phyloP scores from a whole-genome alignment of 2,113 vertebrate species.

The Chinchilla lanigera region DNA sequence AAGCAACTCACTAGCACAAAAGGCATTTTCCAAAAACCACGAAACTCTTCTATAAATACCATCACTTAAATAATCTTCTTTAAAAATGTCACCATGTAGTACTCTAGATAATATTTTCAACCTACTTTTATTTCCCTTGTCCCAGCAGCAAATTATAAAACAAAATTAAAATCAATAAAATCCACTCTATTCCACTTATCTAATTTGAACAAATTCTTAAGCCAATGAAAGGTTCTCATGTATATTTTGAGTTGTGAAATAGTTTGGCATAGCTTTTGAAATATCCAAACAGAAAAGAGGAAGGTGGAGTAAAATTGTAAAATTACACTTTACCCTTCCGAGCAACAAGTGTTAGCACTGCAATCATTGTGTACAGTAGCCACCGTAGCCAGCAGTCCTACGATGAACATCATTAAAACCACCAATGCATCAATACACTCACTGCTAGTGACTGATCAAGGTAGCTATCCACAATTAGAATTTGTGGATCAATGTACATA shows the following conservation, averaged over 20 bases:
- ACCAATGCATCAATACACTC: neutral
- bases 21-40: slow-evolving; percentile 28
- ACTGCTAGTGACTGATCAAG: neutral
- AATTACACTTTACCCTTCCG: neutral
- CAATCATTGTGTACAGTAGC: neutral
- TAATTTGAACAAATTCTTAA: slow-evolving; percentile 58
- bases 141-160: slow-evolving; percentile 58
- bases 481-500: slow-evolving; percentile 26
- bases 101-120: slow-evolving; percentile 54
- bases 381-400: neutral
- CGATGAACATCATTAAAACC: slow-evolving; percentile 35
- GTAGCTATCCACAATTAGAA: neutral
- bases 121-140: slow-evolving; percentile 54
- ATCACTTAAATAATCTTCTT: slow-evolving; percentile 65
- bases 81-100: slow-evolving; percentile 46
- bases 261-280: slow-evolving; percentile 41
- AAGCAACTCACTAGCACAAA: slow-evolving; percentile 39
- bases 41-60: slow-evolving; percentile 37
- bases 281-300: slow-evolving; percentile 45
- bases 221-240: slow-evolving; percentile 11
- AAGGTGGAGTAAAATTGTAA: slow-evolving; percentile 53
- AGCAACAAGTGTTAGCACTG: slow-evolving; percentile 28
- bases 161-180: slow-evolving; percentile 58
- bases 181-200: slow-evolving; percentile 39
- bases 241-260: slow-evolving; percentile 56